A percentile compares a stretch with the other conserved stretches of the same genome.
These are phyloP conservation scores for Sapajus apella DNA, from an alignment of 2,113 vertebrate genomes.

Conservation along the genomic window DNA sequence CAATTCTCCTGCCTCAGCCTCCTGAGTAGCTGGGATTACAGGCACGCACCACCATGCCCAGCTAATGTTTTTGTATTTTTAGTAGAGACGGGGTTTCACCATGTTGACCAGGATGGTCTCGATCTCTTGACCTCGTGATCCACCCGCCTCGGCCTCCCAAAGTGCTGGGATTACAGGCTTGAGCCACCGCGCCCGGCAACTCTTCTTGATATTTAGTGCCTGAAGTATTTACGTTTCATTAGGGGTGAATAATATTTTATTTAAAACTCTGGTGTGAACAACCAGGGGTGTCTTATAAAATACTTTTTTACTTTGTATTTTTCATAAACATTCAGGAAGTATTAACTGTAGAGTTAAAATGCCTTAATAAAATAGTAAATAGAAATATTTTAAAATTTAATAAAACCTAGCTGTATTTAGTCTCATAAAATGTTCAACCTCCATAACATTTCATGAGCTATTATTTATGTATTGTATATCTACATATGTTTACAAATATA, in stretches of 20 bases:
- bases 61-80: too few relatives aligned
- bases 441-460: conserved; percentile 17
- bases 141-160: too few relatives aligned
- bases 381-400: neutral
- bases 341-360: neutral
- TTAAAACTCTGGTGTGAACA: neutral
- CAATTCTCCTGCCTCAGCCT: too few relatives aligned
- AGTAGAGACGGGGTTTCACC: too few relatives aligned
- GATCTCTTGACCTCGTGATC: too few relatives aligned
- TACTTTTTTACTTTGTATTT: neutral
- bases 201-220: neutral
- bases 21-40: too few relatives aligned
- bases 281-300: neutral
- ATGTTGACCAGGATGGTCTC: too few relatives aligned
- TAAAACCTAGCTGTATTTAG: neutral
- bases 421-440: conserved; percentile 2
- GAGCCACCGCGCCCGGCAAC: too few relatives aligned
- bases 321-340: neutral
- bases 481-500: neutral
- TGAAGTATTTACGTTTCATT: neutral
- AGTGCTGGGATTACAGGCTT: too few relatives aligned
- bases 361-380: neutral
- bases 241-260: neutral
- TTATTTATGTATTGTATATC: neutral
- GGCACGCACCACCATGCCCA: too few relatives aligned